Percentiles rank a stretch among this genome's conserved stretches.
These are phyloP conservation scores for Sigmodon hispidus DNA, from an alignment of 2,113 vertebrate species.

Conservation along the genomic window DNA sequence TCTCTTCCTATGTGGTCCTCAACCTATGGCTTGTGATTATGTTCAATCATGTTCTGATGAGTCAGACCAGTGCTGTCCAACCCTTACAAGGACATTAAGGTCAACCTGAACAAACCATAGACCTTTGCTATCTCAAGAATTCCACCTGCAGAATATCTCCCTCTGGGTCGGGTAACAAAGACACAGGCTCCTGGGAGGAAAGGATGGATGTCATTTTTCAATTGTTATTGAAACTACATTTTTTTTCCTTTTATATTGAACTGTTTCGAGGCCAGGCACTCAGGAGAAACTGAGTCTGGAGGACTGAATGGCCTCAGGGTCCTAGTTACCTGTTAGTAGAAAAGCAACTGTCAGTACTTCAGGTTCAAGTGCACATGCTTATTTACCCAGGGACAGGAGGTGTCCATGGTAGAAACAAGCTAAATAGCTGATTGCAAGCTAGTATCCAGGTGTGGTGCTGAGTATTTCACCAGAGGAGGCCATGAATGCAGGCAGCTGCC, in stretches of 20 bases:
- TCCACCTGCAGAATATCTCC: not conserved
- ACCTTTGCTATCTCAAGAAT: not conserved
- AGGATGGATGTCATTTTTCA: fast-evolving
- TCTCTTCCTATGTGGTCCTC: not conserved
- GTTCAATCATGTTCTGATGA: not conserved
- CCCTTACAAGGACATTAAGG: not conserved
- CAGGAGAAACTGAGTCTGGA: not conserved
- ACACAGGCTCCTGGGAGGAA: not conserved
- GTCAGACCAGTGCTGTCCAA: too few species aligned
- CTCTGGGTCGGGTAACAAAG: not conserved
- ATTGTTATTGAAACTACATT: not conserved
- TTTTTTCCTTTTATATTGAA: not conserved
- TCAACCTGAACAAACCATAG: not conserved
- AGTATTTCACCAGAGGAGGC: not conserved
- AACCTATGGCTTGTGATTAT: not conserved
- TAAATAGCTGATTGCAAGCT: not conserved
- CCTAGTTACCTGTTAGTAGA: not conserved
- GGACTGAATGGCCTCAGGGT: not conserved
- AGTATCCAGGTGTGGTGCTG: not conserved
- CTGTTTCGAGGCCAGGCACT: not conserved
- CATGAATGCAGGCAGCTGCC: not conserved
- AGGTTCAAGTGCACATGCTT: fast-evolving
- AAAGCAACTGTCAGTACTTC: not conserved
- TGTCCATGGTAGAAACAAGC: not conserved
- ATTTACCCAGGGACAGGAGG: not conserved